These are phyloP conservation scores for Muscicapa adusta DNA, from an alignment of 2,113 vertebrate genomes.

Conservation along the genomic window DNA sequence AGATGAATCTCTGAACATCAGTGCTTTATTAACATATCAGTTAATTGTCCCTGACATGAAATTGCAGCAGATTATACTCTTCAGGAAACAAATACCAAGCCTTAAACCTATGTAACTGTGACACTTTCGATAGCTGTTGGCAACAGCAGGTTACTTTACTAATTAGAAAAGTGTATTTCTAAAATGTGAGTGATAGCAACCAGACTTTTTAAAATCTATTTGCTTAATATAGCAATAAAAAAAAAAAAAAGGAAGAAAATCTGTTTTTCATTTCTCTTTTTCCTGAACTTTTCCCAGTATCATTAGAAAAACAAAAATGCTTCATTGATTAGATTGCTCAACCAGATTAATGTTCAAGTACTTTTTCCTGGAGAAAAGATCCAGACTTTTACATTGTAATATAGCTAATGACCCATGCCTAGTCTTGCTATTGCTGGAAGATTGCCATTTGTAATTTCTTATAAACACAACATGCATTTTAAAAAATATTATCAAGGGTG, in stretches of 20 bases:
- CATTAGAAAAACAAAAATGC: constrained; percentile 10
- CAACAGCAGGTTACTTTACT: background rate
- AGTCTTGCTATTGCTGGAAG: background rate
- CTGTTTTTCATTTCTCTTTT: background rate
- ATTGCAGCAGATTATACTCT: background rate
- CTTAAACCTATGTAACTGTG: background rate
- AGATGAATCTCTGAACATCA: background rate
- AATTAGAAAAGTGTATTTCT: background rate
- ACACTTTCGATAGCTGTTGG: background rate
- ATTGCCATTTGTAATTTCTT: constrained; percentile 20
- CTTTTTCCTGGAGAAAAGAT: constrained; percentile 13
- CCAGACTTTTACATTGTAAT: background rate
- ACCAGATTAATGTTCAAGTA: constrained; percentile 11
- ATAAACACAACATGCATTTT: background rate
- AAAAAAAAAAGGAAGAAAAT: background rate
- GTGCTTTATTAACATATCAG: background rate
- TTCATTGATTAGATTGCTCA: background rate
- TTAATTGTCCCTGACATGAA: background rate
- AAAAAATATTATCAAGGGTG: background rate
- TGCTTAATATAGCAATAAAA: background rate
- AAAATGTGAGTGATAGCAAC: background rate
- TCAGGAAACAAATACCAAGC: background rate
- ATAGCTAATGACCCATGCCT: constrained; percentile 21
- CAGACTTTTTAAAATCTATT: background rate
- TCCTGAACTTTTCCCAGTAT: background rate